Conservation (phyloP, 2,888 invertebrate genomes). For the Ichneumon xanthorius region DNA sequence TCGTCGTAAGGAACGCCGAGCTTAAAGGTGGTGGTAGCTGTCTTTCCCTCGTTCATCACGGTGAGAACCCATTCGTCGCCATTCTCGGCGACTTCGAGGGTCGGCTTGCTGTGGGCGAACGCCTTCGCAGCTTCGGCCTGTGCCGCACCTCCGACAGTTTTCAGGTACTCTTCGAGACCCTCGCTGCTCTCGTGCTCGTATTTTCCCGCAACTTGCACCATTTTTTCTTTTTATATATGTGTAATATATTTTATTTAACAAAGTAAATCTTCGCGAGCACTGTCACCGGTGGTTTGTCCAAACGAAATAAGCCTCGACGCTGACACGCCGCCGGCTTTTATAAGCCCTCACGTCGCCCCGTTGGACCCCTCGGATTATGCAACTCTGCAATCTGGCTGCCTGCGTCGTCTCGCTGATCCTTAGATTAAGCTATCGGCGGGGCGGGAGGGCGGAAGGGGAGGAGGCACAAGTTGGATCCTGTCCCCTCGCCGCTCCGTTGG, state of each 20-base stretch:
- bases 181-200: slow-evolving; percentile 81
- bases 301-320: slow-evolving; percentile 58
- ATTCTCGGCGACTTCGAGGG: slow-evolving; percentile 76
- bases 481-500: slow-evolving; percentile 56
- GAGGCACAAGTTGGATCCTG: slow-evolving; percentile 27
- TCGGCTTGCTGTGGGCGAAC: slow-evolving; percentile 79
- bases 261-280: slow-evolving; percentile 23
- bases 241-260: not conserved
- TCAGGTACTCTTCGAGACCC: slow-evolving; percentile 82
- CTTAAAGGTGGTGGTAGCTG: slow-evolving; percentile 78
- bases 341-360: slow-evolving; percentile 64
- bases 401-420: slow-evolving; percentile 67
- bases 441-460: slow-evolving; percentile 7
- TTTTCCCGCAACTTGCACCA: slow-evolving; percentile 82
- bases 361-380: slow-evolving; percentile 68
- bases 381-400: slow-evolving; percentile 68
- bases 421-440: slow-evolving; percentile 68
- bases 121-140: slow-evolving; percentile 74
- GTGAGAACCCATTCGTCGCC: slow-evolving; percentile 80
- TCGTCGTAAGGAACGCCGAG: slow-evolving; percentile 82
- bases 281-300: slow-evolving; percentile 29
- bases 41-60: slow-evolving; percentile 79
- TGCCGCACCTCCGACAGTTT: slow-evolving; percentile 75
- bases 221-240: slow-evolving; percentile 67
- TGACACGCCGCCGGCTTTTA: slow-evolving; percentile 69